Evolutionary conservation across 2,888 invertebrate species (phyloP), one percentile per base, ranked within the genome.

Genomic region (Thereva unica): DNA sequence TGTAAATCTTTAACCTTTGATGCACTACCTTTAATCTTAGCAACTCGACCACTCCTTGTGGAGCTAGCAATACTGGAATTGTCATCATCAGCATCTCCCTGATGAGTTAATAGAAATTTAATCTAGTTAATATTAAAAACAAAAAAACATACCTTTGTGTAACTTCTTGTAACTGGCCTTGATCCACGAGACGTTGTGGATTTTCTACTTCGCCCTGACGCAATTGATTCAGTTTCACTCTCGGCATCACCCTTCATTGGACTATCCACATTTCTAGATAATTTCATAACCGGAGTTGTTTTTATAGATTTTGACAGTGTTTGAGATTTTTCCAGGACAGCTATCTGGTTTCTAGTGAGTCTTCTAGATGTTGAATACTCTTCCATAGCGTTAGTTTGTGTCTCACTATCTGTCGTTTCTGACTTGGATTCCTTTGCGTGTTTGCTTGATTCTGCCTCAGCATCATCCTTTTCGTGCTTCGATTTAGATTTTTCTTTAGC

Each of bases 291-390:
- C 37, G 71, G 67, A 12, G 70, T 41, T 5, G 68, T n/a, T 7
- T 52, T 37, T 54, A 49, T 67, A 2, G 68, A 53, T 8, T 72
- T 59, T 12, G 71, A 69, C 6, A 67, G 55, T 5, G 75, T 72
- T 55, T 41, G 23, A n/a, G 37, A 23, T 12, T 53, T 53, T 38
- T 52, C 42, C 12, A 76, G 61, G 10, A 74, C 71, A 12, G 75
- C 74, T 57, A 73, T 56, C 66, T 77, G 77, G 3, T 74, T 74
- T 37, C 77, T 72, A 41, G 77, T 77, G 10, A 77, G 66, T 38
- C 76, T 73, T 34, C 77, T 70, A 1, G 74, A 70, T 8, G 71
- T 63, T 12, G 72, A 70, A 52, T 70, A 68, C n/a, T 71, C 70
- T 40, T 66, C 66, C 3, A 8, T 8, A 8, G 9, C 7, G 3